Evolutionary conservation across 1,140 invertebrate genomes (phyloP), one percentile per base, ranked within the genome.

Genomic region (Pogonomyrmex californicus): DNA sequence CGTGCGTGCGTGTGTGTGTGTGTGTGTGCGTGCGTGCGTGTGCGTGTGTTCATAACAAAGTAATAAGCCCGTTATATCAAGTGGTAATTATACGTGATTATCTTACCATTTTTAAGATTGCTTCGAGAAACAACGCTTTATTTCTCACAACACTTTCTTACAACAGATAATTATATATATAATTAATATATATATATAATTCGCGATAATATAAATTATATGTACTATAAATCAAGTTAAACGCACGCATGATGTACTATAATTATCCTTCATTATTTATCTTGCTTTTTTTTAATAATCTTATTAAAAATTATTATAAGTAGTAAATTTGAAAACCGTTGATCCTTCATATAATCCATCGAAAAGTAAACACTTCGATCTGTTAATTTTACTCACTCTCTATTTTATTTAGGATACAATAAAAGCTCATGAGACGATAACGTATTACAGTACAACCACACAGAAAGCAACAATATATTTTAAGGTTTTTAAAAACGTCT

Each of bases 361-460:
- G 54, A 62, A 36, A 70, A 54, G 7, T 79, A 90, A 58, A 90
- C 33, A 89, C 60, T 66, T 88, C 10, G 54, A 78, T 85, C 76
- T 90, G 47, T 79, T 60, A 90, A 90, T 63, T 81, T 90, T 78
- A 91, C 86, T 88, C 82, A 90, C 86, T 91, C 81, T 91, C 86
- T 90, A 89, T 90, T 88, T 90, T 90, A 41, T 88, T 90, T 88
- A 82, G 85, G 86, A 90, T 91, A 91, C 86, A 88, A 90, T 83
- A 87, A 90, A 76, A 73, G 81, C 70, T 88, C 41, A 56, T 88
- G 77, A 70, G 63, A 88, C 17, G 56, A 90, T 91, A 91, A 81
- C 86, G 36, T 77, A 90, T 90, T 88, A 86, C 63, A 88, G 77
- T 91, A 77, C 77, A 66, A 47, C 88, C 85, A 90, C 86, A 90